Percentiles rank a stretch among this genome's conserved stretches.
phyloP scores from a whole-genome alignment of 2,888 invertebrate species.

The Stegophylla sp. region DNA sequence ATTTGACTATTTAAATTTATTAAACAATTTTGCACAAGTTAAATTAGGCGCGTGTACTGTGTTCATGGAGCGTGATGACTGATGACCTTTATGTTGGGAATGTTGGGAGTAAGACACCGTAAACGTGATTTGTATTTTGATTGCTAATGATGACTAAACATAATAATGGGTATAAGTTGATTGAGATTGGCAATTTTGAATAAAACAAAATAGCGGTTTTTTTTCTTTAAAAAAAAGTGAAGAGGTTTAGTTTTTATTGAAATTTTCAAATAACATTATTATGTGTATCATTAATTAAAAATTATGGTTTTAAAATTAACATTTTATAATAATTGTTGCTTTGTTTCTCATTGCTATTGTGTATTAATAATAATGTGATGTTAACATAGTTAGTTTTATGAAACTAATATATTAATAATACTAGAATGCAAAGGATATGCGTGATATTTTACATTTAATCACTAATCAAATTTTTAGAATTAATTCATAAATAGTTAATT shows the following conservation, averaged over 20 bases:
- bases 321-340: too few relatives aligned
- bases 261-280: not conserved
- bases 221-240: not conserved
- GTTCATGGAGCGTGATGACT: slow-evolving; percentile 23
- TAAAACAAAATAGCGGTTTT: not conserved
- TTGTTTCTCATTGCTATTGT: too few relatives aligned
- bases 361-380: too few relatives aligned
- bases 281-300: not conserved
- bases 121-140: slow-evolving; percentile 34
- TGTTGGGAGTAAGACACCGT: slow-evolving; percentile 37
- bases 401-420: too few relatives aligned
- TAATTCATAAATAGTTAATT: too few relatives aligned
- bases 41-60: not conserved
- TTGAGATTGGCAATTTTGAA: slow-evolving; percentile 16
- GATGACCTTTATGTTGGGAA: slow-evolving; percentile 49
- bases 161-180: slow-evolving; percentile 30
- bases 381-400: too few relatives aligned
- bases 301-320: too few relatives aligned
- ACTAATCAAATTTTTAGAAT: too few relatives aligned
- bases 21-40: slow-evolving; percentile 12
- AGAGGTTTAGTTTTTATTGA: not conserved
- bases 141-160: slow-evolving; percentile 36
- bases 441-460: too few relatives aligned
- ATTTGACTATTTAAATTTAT: slow-evolving; percentile 1
- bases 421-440: too few relatives aligned